A percentile compares a stretch with the other conserved stretches of the same genome.
Conservation (phyloP, 1,140 invertebrate genomes). For the Trissolcus basalis region DNA sequence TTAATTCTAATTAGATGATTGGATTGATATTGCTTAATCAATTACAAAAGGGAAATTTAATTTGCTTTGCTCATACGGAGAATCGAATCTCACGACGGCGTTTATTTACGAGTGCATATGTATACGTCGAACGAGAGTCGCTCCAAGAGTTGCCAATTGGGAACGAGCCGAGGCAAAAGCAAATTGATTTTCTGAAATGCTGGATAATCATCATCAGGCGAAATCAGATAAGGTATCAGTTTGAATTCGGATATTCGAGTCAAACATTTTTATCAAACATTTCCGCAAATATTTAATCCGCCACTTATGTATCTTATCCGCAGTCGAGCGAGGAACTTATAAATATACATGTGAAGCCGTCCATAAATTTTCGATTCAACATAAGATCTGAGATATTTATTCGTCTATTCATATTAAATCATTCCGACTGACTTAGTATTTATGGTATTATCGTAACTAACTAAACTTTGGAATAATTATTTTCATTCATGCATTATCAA, state of each 20-base stretch:
- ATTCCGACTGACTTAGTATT: slow-evolving; percentile 13
- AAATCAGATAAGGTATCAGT: slow-evolving; percentile 20
- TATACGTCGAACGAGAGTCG: slow-evolving; percentile 11
- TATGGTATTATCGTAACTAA: background rate
- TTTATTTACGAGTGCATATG: slow-evolving; percentile 34
- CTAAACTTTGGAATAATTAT: slow-evolving; percentile 3
- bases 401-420: slow-evolving; percentile 17
- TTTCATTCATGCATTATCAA: background rate
- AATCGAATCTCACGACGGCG: slow-evolving; percentile 18
- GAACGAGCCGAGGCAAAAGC: slow-evolving; percentile 6
- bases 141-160: slow-evolving; percentile 31
- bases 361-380: slow-evolving; percentile 23
- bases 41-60: slow-evolving; percentile 25
- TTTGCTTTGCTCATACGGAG: slow-evolving; percentile 12
- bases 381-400: slow-evolving; percentile 32
- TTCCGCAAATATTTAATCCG: slow-evolving; percentile 30
- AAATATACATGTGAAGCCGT: slow-evolving; percentile 25
- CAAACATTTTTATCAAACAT: slow-evolving; percentile 27
- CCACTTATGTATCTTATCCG: slow-evolving; percentile 24
- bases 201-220: slow-evolving; percentile 16
- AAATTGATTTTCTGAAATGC: slow-evolving; percentile 37
- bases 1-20: slow-evolving; percentile 16
- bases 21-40: slow-evolving; percentile 28
- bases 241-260: slow-evolving; percentile 6
- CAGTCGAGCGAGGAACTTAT: slow-evolving; percentile 10